These are phyloP conservation scores for Brachystomella parvula DNA, from an alignment of 1,140 invertebrate species.

Conservation along the genomic window DNA sequence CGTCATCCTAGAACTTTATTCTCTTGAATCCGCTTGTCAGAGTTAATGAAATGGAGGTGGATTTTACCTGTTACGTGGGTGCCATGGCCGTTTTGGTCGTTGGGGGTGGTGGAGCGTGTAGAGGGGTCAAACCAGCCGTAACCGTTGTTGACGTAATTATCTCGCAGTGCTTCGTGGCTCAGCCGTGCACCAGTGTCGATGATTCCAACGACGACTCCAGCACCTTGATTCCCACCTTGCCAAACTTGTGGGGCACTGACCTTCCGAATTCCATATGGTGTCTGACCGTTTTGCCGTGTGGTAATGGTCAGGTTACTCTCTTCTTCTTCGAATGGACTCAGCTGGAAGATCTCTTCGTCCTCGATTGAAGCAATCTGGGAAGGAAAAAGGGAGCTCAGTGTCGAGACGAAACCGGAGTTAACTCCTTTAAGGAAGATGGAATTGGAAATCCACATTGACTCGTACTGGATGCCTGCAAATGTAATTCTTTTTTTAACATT, in stretches of 20 bases:
- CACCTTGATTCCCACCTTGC: neutral
- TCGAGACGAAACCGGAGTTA: neutral
- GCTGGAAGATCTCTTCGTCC: neutral
- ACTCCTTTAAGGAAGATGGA: neutral
- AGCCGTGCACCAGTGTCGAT: constrained; percentile 26
- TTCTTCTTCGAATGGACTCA: neutral
- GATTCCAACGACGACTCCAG: constrained; percentile 13
- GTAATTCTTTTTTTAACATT: no score
- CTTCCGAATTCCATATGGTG: neutral
- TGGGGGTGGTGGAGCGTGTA: no score
- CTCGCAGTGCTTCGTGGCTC: constrained; percentile 10
- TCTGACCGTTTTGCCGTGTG: neutral
- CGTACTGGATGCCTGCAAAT: neutral
- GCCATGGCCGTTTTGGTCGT: no score
- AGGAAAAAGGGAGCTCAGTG: neutral
- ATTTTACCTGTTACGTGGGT: constrained; percentile 19
- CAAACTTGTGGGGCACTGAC: neutral
- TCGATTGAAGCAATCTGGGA: neutral
- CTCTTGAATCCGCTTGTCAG: no score
- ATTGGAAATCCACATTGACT: neutral
- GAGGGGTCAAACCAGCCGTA: constrained; percentile 23
- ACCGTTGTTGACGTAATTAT: constrained; percentile 9
- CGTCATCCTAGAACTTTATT: no score
- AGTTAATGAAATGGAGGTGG: no score
- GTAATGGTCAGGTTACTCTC: neutral